Evolutionary conservation across 2,888 invertebrate species (phyloP), one percentile per base, ranked within the genome.

Genomic region (Isoperla grammatica): DNA sequence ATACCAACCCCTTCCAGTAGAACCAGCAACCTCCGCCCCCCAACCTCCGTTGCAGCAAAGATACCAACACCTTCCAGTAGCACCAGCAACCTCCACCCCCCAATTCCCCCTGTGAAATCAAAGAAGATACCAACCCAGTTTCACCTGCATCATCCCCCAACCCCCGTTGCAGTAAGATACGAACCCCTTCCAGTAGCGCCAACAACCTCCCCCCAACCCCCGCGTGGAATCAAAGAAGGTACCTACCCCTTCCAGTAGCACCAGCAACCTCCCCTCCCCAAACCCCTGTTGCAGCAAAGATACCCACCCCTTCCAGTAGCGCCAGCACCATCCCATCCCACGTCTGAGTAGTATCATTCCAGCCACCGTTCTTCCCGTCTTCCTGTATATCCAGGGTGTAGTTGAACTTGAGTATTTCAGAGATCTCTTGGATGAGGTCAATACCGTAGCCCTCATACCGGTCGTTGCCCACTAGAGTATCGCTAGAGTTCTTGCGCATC

Each of bases 371-470:
- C 15, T 81, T 81, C 13, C 85, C 84, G 71, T 90, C 89, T 15
- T 80, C 81, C 70, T 90, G 90, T 54, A 90, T 78, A 43, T 85
- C 81, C 65, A 95, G 88, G 0, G 86, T 86, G 70, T 88, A 95
- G 69, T 87, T 88, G 73, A 95, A 95, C 42, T 87, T 86, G 17
- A 91, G 79, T 69, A 86, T 81, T 70, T 83, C 79, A 9, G 90
- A 81, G 46, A 96, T 78, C 71, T 91, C 88, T 37, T 87, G 80
- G 58, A 96, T 87, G 13, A 96, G 76, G 71, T 96, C 95, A 56
- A 95, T 86, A 23, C 90, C 90, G 70, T 90, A 95, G 5, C 93
- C 93, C 75, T 93, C 92, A 70, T 83, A 94, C 15, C 87, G 82
- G 64, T 88, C 88, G 69, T 94, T 94, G 1, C 92, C 93, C 53